Conservation (phyloP, 1,140 invertebrate species). For the Drosophila tropicalis region DNA sequence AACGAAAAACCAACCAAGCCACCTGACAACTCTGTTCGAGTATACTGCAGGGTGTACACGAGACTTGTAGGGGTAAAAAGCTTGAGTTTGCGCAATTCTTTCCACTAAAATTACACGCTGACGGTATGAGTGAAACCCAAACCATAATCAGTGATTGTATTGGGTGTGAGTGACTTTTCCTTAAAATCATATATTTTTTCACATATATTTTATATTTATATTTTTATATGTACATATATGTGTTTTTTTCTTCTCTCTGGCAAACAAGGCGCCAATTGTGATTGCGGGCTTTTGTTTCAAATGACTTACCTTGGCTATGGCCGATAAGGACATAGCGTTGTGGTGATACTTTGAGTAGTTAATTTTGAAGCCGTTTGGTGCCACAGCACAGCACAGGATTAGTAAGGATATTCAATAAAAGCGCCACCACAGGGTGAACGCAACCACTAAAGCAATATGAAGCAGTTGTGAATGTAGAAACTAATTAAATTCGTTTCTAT, state of each 20-base stretch:
- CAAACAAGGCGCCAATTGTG: slow-evolving; percentile 43
- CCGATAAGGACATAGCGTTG: slow-evolving; percentile 83
- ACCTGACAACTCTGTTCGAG: slow-evolving; percentile 46
- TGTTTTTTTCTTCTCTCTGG: background rate
- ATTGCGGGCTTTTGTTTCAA: slow-evolving; percentile 31
- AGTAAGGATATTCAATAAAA: slow-evolving; percentile 9
- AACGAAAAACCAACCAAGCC: background rate
- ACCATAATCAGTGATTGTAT: slow-evolving; percentile 42
- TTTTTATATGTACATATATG: background rate
- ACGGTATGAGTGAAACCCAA: slow-evolving; percentile 60
- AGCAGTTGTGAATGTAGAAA: background rate
- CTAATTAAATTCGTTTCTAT: background rate
- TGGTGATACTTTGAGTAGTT: slow-evolving; percentile 83
- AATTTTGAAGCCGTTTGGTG: slow-evolving; percentile 82
- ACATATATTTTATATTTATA: background rate
- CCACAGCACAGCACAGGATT: slow-evolving; percentile 53
- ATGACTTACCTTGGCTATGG: slow-evolving; percentile 83
- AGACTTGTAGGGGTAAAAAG: slow-evolving; percentile 56
- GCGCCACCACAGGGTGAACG: slow-evolving; percentile 5
- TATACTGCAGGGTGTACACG: slow-evolving; percentile 26
- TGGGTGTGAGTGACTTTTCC: slow-evolving; percentile 67
- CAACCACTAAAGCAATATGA: background rate
- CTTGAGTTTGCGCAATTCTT: slow-evolving; percentile 47
- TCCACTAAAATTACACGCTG: slow-evolving; percentile 17
- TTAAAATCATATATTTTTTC: slow-evolving; percentile 49